Evolutionary conservation across 92 coral and sea anemone species (phyloP).

Genomic region (Anthopleura xanthogrammica): DNA sequence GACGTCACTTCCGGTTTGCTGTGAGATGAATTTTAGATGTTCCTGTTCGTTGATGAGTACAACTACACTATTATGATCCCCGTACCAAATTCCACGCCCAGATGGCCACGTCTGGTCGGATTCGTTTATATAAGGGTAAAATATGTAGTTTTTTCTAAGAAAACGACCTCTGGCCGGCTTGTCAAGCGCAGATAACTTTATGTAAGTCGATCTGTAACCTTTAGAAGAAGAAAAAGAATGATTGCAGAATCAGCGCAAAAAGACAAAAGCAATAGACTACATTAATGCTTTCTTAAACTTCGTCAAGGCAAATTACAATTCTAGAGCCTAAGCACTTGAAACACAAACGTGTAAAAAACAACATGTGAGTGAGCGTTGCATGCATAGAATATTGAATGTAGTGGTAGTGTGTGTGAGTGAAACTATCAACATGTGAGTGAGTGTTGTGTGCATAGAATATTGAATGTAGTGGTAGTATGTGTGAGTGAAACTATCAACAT

Average conservation of each 20-base stretch:
- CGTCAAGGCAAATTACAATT: no score
- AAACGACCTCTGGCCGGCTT: not conserved
- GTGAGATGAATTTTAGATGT: constrained; percentile 43
- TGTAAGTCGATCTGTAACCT: constrained; percentile 10
- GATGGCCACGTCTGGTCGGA: constrained; percentile 24
- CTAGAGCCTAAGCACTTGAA: no score
- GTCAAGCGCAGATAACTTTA: constrained; percentile 14
- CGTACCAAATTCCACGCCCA: constrained; percentile 37
- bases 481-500: no score
- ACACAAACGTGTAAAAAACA: no score
- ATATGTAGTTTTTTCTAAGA: constrained; percentile 15
- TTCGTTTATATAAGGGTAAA: constrained; percentile 11
- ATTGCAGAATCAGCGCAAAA: not conserved
- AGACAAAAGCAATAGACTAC: no score
- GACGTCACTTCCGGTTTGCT: constrained; percentile 34
- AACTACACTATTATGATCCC: constrained; percentile 4
- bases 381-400: no score
- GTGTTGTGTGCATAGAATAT: no score
- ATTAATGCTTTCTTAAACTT: no score
- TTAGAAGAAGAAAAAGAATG: not conserved
- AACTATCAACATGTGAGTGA: no score
- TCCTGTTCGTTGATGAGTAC: constrained; percentile 50
- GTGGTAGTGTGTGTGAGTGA: no score
- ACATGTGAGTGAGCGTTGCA: no score
- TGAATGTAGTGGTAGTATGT: no score